These are phyloP conservation scores for Drosophila sp. DNA, from an alignment of 1,140 invertebrate species.

Conservation along the genomic window DNA sequence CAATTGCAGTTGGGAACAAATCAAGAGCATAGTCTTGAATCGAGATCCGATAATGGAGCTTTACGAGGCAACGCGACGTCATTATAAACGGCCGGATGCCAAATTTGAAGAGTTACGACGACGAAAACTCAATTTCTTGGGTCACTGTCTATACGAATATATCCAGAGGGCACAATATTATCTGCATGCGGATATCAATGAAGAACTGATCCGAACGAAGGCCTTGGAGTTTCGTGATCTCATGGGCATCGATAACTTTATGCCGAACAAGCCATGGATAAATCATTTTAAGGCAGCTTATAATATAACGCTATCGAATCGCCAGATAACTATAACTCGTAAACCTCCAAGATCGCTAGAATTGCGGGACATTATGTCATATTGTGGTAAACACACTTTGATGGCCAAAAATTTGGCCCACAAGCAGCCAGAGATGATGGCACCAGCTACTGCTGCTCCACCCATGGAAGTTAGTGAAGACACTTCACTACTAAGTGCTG, in stretches of 20 bases:
- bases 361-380: conserved; percentile 74
- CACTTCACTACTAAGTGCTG: neutral
- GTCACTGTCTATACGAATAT: conserved; percentile 74
- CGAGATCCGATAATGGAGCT: conserved; percentile 69
- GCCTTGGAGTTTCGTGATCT: conserved; percentile 70
- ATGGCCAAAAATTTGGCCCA: conserved; percentile 15
- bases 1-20: conserved; percentile 80
- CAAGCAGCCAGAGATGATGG: neutral
- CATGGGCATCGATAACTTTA: conserved; percentile 68
- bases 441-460: neutral
- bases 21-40: conserved; percentile 75
- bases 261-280: conserved; percentile 73
- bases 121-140: conserved; percentile 69
- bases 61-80: conserved; percentile 54
- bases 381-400: conserved; percentile 61
- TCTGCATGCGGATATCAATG: conserved; percentile 60
- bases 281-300: conserved; percentile 77
- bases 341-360: conserved; percentile 67
- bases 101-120: conserved; percentile 56
- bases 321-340: conserved; percentile 65
- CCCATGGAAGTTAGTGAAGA: neutral
- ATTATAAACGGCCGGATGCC: conserved; percentile 39
- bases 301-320: conserved; percentile 72
- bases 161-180: conserved; percentile 73
- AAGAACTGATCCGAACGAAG: conserved; percentile 69